These are phyloP conservation scores for Petrocephalus microphthalmus DNA, from an alignment of 2,113 vertebrate species.

Conservation along the genomic window DNA sequence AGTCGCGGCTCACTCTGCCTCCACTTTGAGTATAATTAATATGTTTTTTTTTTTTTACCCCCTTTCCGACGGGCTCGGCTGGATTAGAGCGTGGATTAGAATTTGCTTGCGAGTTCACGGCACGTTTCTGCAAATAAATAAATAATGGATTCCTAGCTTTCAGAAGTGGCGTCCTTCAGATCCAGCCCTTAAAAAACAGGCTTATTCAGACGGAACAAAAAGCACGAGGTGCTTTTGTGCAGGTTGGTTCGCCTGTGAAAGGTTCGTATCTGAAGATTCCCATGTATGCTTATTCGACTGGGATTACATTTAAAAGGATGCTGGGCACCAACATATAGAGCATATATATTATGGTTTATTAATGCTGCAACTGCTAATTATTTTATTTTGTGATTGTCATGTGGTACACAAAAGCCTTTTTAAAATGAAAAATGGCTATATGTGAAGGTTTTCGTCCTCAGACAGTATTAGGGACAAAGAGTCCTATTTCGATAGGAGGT, in stretches of 20 bases:
- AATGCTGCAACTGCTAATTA: neutral
- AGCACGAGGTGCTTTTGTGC: neutral
- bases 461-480: neutral
- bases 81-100: neutral
- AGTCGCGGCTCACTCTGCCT: constrained; percentile 69
- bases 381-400: neutral
- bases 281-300: neutral
- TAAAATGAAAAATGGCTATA: neutral
- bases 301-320: neutral
- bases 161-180: neutral
- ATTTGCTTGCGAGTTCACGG: neutral
- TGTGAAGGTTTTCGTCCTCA: neutral
- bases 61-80: neutral
- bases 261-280: neutral
- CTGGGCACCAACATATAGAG: neutral
- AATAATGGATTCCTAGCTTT: neutral
- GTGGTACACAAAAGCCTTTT: neutral
- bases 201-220: neutral
- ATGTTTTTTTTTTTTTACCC: constrained; percentile 33
- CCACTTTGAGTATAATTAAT: constrained; percentile 67
- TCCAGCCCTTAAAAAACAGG: neutral
- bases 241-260: neutral
- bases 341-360: neutral
- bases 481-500: neutral
- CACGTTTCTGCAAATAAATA: neutral